A percentile compares a stretch with the other conserved stretches of the same genome.
Conservation (phyloP, 2,797 vertebrate species). For the Sebastes matsubarae region DNA sequence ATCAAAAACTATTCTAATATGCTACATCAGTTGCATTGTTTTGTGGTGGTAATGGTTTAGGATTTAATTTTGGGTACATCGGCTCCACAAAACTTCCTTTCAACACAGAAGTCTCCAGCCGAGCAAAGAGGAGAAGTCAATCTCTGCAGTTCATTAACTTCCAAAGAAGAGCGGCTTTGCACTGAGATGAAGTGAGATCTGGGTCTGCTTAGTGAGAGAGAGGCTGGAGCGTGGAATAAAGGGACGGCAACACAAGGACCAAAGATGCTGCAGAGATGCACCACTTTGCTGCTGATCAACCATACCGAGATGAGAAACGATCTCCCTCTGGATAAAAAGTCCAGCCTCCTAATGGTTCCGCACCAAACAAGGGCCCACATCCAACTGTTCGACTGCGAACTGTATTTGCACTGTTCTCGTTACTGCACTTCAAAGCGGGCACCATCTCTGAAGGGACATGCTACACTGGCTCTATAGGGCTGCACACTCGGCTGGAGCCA, state of each 20-base stretch:
- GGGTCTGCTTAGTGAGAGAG: slow-evolving; percentile 33
- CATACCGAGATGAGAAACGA: slow-evolving; percentile 26
- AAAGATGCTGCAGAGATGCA: slow-evolving; percentile 29
- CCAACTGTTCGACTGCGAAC: slow-evolving; percentile 31
- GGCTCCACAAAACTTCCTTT: slow-evolving; percentile 33
- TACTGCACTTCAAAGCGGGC: slow-evolving; percentile 66
- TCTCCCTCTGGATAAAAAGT: slow-evolving; percentile 40
- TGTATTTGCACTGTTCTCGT: slow-evolving; percentile 41
- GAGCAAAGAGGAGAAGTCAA: slow-evolving; percentile 50
- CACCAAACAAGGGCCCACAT: slow-evolving; percentile 27
- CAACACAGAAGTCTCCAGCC: slow-evolving; percentile 32
- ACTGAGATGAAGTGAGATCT: slow-evolving; percentile 53
- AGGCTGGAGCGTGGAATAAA: slow-evolving; percentile 29
- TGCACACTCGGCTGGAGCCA: slow-evolving; percentile 32
- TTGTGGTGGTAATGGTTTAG: background rate
- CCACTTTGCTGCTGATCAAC: slow-evolving; percentile 42
- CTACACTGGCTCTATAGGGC: slow-evolving; percentile 18
- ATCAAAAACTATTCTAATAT: background rate
- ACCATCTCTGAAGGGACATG: slow-evolving; percentile 42
- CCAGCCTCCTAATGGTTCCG: slow-evolving; percentile 29
- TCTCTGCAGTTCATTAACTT: slow-evolving; percentile 74
- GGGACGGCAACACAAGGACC: slow-evolving; percentile 35
- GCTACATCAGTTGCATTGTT: background rate
- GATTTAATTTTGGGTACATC: slow-evolving; percentile 19
- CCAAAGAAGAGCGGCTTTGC: slow-evolving; percentile 58